Conservation (phyloP, 2,797 vertebrate genomes). For the Helarctos malayanus region DNA sequence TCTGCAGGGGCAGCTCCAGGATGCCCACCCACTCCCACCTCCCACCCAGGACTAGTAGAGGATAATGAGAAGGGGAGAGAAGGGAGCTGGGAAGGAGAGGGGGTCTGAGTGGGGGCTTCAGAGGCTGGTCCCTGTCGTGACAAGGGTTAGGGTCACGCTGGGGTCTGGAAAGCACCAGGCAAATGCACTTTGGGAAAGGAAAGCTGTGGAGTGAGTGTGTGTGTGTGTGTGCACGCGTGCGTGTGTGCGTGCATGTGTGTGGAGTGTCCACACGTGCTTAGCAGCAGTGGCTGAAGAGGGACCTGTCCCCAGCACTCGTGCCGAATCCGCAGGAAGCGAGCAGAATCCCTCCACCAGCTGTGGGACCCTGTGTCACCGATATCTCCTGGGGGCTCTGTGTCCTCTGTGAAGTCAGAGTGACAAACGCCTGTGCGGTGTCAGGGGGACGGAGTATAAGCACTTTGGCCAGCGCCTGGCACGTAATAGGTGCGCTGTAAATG, state of each 20-base stretch:
- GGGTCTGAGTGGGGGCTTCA: neutral
- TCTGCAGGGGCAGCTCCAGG: neutral
- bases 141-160: neutral
- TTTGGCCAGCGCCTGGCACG: neutral
- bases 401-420: neutral
- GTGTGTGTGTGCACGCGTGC: neutral
- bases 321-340: too few species aligned
- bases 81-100: neutral
- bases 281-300: neutral
- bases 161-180: neutral
- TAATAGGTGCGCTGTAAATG: neutral
- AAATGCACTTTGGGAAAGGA: neutral
- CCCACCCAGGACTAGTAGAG: neutral
- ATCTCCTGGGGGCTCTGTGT: neutral
- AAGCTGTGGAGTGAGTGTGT: neutral
- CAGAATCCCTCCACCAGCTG: neutral
- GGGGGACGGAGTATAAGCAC: neutral
- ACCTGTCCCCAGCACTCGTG: neutral
- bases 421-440: neutral
- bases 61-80: neutral
- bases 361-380: too few species aligned
- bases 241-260: fast-evolving
- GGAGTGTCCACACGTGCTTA: too few species aligned
- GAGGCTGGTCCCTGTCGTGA: neutral
- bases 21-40: neutral